These are phyloP conservation scores for Rhopalosiphum padi DNA, from an alignment of 1,140 invertebrate species.

Conservation along the genomic window DNA sequence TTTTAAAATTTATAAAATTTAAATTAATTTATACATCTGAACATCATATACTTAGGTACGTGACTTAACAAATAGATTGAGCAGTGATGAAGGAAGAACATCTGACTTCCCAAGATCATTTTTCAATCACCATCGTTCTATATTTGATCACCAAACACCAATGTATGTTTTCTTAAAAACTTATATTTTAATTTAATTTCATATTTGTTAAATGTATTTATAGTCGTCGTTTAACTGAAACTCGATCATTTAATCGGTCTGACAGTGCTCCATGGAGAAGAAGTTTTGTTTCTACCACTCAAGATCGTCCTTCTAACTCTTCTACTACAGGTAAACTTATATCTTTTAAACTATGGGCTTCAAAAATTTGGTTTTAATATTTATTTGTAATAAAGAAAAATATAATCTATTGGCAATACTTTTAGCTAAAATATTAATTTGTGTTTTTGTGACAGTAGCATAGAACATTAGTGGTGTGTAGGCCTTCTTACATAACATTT, in stretches of 20 bases:
- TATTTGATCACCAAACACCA: constrained; percentile 61
- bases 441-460: constrained; percentile 54
- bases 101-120: constrained; percentile 62
- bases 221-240: constrained; percentile 60
- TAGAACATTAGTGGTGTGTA: constrained; percentile 41
- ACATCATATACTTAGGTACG: constrained; percentile 69
- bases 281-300: constrained; percentile 64
- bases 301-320: constrained; percentile 67
- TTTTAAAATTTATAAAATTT: constrained; percentile 3
- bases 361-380: constrained; percentile 33
- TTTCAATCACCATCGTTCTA: constrained; percentile 61
- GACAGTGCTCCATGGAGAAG: constrained; percentile 67
- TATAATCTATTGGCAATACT: constrained; percentile 41
- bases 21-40: not conserved
- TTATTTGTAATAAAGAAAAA: constrained; percentile 24
- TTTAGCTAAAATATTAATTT: constrained; percentile 54
- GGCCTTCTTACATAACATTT: constrained; percentile 45
- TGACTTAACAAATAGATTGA: constrained; percentile 81
- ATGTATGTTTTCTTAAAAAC: constrained; percentile 20
- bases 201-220: constrained; percentile 48
- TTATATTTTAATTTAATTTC: not conserved
- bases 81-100: constrained; percentile 76
- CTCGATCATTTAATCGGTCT: constrained; percentile 63
- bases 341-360: not conserved
- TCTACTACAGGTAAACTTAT: constrained; percentile 69